A percentile compares a stretch with the other conserved stretches of the same genome.
Conservation (phyloP, 2,888 invertebrate genomes). For the Crepidodera aurea region DNA sequence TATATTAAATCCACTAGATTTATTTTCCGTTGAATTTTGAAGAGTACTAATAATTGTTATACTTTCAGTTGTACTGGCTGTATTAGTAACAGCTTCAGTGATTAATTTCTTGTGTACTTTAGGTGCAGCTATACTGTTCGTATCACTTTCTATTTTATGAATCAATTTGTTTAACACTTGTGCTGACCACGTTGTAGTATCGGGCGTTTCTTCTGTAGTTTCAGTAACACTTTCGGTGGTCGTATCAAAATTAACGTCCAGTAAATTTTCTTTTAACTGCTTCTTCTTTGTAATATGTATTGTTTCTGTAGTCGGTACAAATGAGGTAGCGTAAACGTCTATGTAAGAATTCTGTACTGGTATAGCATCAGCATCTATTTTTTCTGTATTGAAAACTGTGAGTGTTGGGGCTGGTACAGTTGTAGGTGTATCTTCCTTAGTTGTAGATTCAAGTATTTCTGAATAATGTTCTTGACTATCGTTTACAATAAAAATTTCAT, state of each 20-base stretch:
- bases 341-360: slow-evolving; percentile 12
- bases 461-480: slow-evolving; percentile 12
- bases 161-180: slow-evolving; percentile 25
- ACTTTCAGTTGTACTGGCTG: slow-evolving; percentile 5
- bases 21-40: not conserved
- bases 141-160: slow-evolving; percentile 29
- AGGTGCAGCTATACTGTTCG: slow-evolving; percentile 23
- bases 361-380: not conserved
- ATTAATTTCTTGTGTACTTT: slow-evolving; percentile 1
- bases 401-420: not conserved
- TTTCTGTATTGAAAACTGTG: not conserved
- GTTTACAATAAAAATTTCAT: not conserved
- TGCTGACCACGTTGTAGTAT: slow-evolving; percentile 11
- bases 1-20: not conserved
- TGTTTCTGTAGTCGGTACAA: slow-evolving; percentile 27
- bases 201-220: slow-evolving; percentile 18
- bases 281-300: slow-evolving; percentile 31
- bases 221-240: slow-evolving; percentile 12
- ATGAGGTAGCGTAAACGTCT: slow-evolving; percentile 22
- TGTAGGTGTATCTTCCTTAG: not conserved
- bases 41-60: not conserved
- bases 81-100: not conserved
- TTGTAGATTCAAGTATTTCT: slow-evolving; percentile 17
- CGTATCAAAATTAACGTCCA: slow-evolving; percentile 12
- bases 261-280: slow-evolving; percentile 25